Conservation (phyloP, 2,888 invertebrate genomes). For the Trichogramma dendrolimi region DNA sequence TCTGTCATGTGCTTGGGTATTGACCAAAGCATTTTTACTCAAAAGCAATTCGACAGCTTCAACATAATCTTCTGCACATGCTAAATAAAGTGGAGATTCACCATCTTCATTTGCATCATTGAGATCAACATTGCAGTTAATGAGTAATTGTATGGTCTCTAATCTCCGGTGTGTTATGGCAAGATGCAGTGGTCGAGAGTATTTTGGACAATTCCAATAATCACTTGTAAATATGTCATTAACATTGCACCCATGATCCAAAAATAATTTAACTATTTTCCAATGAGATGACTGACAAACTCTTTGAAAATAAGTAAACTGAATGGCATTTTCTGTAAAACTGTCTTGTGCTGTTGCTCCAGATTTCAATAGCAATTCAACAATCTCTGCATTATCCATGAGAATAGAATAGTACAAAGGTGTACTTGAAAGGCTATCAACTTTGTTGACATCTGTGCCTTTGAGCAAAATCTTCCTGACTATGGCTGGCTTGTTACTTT, state of each 20-base stretch:
- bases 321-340: background rate
- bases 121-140: slow-evolving; percentile 7
- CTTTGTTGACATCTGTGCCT: slow-evolving; percentile 8
- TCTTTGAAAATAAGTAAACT: slow-evolving; percentile 5
- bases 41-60: slow-evolving; percentile 20
- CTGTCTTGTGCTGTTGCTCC: slow-evolving; percentile 2
- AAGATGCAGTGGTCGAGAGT: slow-evolving; percentile 10
- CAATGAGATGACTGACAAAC: slow-evolving; percentile 1
- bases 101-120: slow-evolving; percentile 14
- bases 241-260: slow-evolving; percentile 11
- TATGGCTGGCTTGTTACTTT: slow-evolving; percentile 3
- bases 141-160: slow-evolving; percentile 6
- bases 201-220: slow-evolving; percentile 4
- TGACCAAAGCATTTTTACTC: slow-evolving; percentile 14
- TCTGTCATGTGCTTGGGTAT: slow-evolving; percentile 3
- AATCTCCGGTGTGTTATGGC: background rate
- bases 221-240: slow-evolving; percentile 15
- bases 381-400: slow-evolving; percentile 2
- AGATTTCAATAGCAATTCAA: slow-evolving; percentile 5
- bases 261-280: slow-evolving; percentile 14
- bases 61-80: slow-evolving; percentile 8
- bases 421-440: background rate
- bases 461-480: slow-evolving; percentile 2
- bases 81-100: slow-evolving; percentile 16
- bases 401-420: slow-evolving; percentile 11